A percentile compares a stretch with the other conserved stretches of the same genome.
Evolutionary conservation across 2,113 vertebrate species (phyloP).

Genomic region (Ceratotherium simum): DNA sequence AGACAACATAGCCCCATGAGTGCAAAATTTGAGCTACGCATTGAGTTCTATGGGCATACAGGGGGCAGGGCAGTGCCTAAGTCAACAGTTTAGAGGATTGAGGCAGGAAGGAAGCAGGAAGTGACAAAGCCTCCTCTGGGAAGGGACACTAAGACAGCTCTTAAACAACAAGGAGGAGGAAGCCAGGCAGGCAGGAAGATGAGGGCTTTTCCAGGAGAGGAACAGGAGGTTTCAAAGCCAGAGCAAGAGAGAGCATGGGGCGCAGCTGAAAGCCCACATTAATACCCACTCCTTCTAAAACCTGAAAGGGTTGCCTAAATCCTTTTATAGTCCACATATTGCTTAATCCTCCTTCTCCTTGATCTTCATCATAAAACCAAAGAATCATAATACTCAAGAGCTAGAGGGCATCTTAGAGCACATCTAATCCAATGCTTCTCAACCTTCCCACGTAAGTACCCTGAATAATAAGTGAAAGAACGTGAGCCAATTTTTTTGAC

Average conservation of each 20-base stretch:
- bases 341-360: slow-evolving; percentile 26
- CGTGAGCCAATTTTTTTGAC: not conserved
- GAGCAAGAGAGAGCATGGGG: not conserved
- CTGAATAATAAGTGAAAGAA: not conserved
- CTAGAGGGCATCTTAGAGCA: not conserved
- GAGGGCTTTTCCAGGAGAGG: slow-evolving; percentile 24
- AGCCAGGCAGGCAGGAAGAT: slow-evolving; percentile 5
- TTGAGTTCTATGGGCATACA: not conserved
- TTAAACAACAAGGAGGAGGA: not conserved
- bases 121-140: not conserved
- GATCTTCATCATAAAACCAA: slow-evolving; percentile 23
- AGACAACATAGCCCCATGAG: accelerated
- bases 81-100: not conserved
- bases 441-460: not conserved
- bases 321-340: not conserved
- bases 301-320: not conserved
- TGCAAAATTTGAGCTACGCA: not conserved
- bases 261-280: slow-evolving; percentile 15
- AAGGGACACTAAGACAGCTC: not conserved
- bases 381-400: not conserved
- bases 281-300: not conserved
- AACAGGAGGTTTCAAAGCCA: slow-evolving; percentile 18
- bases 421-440: not conserved
- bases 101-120: not conserved
- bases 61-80: not conserved